Evolutionary conservation across 2,113 vertebrate genomes (phyloP).

Genomic region (Oryctolagus cuniculus): DNA sequence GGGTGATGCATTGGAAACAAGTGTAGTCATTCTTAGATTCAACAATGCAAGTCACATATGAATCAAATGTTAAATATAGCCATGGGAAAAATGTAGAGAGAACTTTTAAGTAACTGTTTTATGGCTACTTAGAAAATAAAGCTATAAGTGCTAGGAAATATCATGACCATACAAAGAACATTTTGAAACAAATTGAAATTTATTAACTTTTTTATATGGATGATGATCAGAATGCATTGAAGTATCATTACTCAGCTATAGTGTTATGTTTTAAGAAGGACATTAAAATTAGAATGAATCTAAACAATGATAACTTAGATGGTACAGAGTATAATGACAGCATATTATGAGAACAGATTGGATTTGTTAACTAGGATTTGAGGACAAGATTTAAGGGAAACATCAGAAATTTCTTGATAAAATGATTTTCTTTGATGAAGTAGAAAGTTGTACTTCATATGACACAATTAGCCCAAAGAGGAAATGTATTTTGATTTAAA

Average conservation of each 20-base stretch:
- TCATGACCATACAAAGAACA: constrained; percentile 34
- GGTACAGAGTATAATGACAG: neutral
- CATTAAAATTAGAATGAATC: constrained; percentile 27
- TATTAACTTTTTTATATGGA: constrained; percentile 35
- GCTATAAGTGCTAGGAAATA: neutral
- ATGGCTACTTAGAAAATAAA: constrained; percentile 53
- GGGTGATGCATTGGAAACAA: neutral
- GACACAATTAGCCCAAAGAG: neutral
- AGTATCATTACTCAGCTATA: neutral
- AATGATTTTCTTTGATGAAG: constrained; percentile 12
- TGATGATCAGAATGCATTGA: constrained; percentile 39
- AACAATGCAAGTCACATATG: neutral
- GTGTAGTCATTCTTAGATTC: neutral
- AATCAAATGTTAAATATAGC: constrained; percentile 54
- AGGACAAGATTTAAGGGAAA: constrained; percentile 8
- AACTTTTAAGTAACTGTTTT: constrained; percentile 51
- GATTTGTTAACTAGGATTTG: neutral
- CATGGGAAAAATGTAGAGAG: neutral
- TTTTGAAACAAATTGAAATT: constrained; percentile 51
- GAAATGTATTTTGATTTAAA: neutral
- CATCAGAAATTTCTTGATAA: neutral
- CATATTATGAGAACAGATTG: neutral
- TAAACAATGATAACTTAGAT: neutral
- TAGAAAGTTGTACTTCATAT: neutral
- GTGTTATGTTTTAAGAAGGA: constrained; percentile 33